These are phyloP conservation scores for Lacerta agilis DNA, from an alignment of 2,797 vertebrate species.

Conservation along the genomic window DNA sequence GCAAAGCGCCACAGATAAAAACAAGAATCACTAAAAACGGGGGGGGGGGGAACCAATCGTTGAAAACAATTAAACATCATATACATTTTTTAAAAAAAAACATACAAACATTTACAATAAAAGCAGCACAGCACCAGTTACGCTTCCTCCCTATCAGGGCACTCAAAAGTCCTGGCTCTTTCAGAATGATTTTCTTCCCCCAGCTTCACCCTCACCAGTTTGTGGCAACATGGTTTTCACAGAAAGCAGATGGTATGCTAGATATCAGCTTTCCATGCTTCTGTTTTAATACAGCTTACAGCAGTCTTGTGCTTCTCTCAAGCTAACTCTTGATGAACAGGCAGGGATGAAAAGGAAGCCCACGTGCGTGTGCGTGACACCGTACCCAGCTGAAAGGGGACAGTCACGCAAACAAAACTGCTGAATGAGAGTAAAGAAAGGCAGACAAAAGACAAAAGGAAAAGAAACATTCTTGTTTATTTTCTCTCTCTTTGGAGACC, in stretches of 20 bases:
- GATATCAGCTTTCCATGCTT: neutral
- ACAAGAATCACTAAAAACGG: too few species aligned
- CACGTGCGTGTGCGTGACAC: neutral
- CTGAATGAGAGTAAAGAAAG: too few species aligned
- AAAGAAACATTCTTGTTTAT: too few species aligned
- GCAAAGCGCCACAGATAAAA: too few species aligned
- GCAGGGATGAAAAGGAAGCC: rapidly evolving
- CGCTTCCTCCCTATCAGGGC: neutral
- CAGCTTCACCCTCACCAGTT: rapidly evolving
- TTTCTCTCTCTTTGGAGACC: too few species aligned
- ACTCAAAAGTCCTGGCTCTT: neutral
- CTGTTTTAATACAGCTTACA: conserved; percentile 4
- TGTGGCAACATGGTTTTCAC: neutral
- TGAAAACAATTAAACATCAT: too few species aligned
- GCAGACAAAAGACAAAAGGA: too few species aligned
- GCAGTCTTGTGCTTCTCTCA: neutral
- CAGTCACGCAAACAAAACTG: rapidly evolving
- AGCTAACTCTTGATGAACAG: neutral
- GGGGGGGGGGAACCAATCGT: too few species aligned
- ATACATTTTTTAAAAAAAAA: too few species aligned
- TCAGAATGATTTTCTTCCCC: neutral
- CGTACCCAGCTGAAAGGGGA: neutral
- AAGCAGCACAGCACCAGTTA: neutral
- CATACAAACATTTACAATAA: too few species aligned
- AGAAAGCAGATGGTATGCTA: conserved; percentile 7